Evolutionary conservation across 2,888 invertebrate species (phyloP).

Genomic region (Rapana venosa): DNA sequence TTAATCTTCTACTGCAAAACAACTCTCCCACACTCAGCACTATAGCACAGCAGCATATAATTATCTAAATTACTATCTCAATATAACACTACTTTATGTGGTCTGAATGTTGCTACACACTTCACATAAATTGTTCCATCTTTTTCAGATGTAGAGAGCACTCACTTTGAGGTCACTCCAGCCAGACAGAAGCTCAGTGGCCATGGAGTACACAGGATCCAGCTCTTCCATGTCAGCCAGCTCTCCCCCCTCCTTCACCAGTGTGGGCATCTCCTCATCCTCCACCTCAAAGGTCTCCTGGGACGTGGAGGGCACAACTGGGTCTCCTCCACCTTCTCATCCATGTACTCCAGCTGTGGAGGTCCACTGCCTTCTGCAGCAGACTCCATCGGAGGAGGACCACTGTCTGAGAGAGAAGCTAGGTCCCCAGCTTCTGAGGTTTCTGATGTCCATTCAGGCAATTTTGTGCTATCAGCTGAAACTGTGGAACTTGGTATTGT

Average conservation of each 20-base stretch:
- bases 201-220: slow-evolving; percentile 68
- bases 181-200: slow-evolving; percentile 83
- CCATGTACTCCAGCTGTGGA: slow-evolving; percentile 1
- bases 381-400: too few relatives aligned
- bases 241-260: slow-evolving; percentile 7
- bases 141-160: background rate
- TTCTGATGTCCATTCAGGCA: slow-evolving; percentile 4
- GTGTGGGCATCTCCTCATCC: slow-evolving; percentile 16
- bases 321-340: background rate
- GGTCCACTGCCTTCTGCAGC: background rate
- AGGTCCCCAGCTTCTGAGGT: background rate
- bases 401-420: background rate
- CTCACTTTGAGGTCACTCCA: slow-evolving; percentile 84
- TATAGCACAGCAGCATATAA: too few relatives aligned
- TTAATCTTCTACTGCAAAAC: too few relatives aligned
- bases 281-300: background rate
- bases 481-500: background rate
- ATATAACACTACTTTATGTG: too few relatives aligned
- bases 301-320: slow-evolving; percentile 7
- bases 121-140: background rate
- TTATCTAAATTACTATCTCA: too few relatives aligned
- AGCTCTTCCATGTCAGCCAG: background rate
- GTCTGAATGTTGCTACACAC: too few relatives aligned
- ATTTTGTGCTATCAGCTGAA: slow-evolving; percentile 37
- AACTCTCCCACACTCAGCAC: too few relatives aligned